Base-by-base conservation (phyloP, 2,888 invertebrate species). In the Elegia similella region DNA sequence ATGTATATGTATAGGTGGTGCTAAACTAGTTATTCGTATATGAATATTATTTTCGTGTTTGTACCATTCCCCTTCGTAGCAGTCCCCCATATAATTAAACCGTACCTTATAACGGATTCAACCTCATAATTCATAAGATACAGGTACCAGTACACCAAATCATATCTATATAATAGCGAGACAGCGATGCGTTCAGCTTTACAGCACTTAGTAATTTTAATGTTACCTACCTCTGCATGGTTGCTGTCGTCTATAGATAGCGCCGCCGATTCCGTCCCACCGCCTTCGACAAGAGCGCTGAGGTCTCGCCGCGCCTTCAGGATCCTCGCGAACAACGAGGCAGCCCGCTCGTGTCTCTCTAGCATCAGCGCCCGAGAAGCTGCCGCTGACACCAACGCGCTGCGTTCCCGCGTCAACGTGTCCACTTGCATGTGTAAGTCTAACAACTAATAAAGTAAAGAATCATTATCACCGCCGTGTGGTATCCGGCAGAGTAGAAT, bases 291-390 rank as follows among this genome's bases (percentile, higher is more conserved):
- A 0, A 78, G 60, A 0, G 82, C 80, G 5, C 75, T 69, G 2
- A 90, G 75, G 1, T 86, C 79, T 0, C 83, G 75, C 0, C 88
- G 79, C 0, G 84, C 79, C 38, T 84, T 76, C 1, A 82, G 76
- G 65, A 84, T 78, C 2, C 74, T 69, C 0, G 85, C 78, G 61
- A 90, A 90, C 47, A 87, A 66, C 6, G 86, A 84, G 0, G 86
- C 86, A 1, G 86, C 79, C 2, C 87, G 84, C 66, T 91, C 90
- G 64, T 90, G 84, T 0, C 90, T 74, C 75, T 91, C 90, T 61
- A 91, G 64, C 90, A 89, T 86, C 1, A 91, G 80, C 1, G 88
- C 84, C 1, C 86, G 81, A 0, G 88, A 83, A 12, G 88, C 88
- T 0, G 88, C 88, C 0, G 84, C 85, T 1, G 80, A 74, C 54